A percentile compares a stretch with the other conserved stretches of the same genome.
These are phyloP conservation scores for Lampris incognitus DNA, from an alignment of 2,113 vertebrate species.

Conservation along the genomic window DNA sequence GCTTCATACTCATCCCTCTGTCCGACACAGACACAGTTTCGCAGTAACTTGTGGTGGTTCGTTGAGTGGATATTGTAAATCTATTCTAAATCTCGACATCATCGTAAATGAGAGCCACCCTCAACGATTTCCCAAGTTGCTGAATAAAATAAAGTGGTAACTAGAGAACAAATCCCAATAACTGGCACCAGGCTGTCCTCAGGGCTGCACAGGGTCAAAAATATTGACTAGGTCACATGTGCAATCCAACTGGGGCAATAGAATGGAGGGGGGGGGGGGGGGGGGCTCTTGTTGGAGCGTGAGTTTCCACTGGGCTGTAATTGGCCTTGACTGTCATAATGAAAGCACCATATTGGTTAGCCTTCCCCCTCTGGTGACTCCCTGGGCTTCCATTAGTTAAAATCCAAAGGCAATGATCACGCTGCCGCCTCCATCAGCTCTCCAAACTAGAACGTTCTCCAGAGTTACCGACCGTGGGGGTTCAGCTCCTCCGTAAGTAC, in stretches of 20 bases:
- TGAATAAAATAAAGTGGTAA: not conserved
- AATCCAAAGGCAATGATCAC: conserved; percentile 6
- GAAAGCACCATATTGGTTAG: not conserved
- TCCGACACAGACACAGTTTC: no score
- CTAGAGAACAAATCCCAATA: not conserved
- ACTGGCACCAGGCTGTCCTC: not conserved
- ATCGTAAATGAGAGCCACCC: not conserved
- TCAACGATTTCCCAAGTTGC: not conserved
- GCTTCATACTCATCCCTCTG: no score
- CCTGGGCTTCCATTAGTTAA: conserved; percentile 9
- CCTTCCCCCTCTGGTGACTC: not conserved
- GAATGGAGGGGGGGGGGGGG: not conserved
- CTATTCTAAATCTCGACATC: no score
- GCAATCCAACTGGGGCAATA: not conserved
- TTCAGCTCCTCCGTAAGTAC: conserved; percentile 20
- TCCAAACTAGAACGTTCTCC: not conserved
- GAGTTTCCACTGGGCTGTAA: not conserved
- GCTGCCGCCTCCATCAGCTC: not conserved
- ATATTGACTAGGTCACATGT: not conserved
- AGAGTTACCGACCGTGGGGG: not conserved
- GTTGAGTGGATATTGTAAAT: no score
- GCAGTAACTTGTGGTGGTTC: no score
- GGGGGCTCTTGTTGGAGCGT: not conserved
- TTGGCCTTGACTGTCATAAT: conserved; percentile 5
- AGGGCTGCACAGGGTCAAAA: not conserved